Base-by-base conservation (phyloP, 2,113 vertebrate genomes). In the Sebastes fasciatus region DNA sequence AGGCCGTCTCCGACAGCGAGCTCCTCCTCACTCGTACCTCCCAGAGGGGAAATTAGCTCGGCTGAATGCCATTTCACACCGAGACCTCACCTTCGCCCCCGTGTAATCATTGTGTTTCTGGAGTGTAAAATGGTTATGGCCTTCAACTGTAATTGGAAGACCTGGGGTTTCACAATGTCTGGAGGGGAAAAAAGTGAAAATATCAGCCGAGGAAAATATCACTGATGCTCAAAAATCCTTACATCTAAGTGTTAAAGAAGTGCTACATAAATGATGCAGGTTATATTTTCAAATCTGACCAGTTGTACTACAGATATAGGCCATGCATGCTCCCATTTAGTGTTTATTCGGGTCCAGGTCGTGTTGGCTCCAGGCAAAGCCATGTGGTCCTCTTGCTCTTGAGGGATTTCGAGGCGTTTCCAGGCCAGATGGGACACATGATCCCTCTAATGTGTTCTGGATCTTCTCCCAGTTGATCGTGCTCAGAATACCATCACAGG, bases 71-170 rank as follows among this genome's bases (percentile, higher is more conserved):
- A 52, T 92, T 84, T 90, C 83, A 83, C 74, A 68, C 65, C 1
- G 45, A 76, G 5, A 66, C 34, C 49, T 74, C 54, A 88, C 83
- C 77, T 92, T 88, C 1, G 12, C 51, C 81, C 77, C 52, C 45
- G 1, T 58, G 75, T 67, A 78, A 86, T 90, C 72, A 75, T 73
- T 73, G 68, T 45, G 23, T 73, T 83, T 80, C 74, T 17, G 19
- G 61, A 75, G 61, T 86, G 81, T 88, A 77, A 85, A 87, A 83
- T 82, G 75, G 65, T 80, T 81, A 43, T 48, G 54, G 79, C 23
- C 64, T 57, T 85, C 74, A 76, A 46, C 70, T 46, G 57, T 80
- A 89, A 83, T 69, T 77, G 68, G 81, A 81, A 19, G 60, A 70
- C 26, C 51, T 43, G 55, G 34, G 21, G 40, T 82, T 72, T 67